Percentiles rank a stretch among this genome's conserved stretches.
These are phyloP conservation scores for Drosophila infuscata DNA, from an alignment of 2,888 invertebrate genomes.

Conservation along the genomic window DNA sequence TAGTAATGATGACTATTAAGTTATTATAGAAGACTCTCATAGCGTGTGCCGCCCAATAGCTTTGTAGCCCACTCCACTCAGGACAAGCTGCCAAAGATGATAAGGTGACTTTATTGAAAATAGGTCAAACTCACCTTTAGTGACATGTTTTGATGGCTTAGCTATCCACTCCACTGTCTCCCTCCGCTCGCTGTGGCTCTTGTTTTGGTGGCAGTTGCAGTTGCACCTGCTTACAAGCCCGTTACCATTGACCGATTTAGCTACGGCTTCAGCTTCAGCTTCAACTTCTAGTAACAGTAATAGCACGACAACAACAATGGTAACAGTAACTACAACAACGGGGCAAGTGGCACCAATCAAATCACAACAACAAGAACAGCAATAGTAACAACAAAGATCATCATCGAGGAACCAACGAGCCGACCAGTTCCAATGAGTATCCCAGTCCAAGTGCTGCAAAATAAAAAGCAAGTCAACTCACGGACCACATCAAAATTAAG, in stretches of 20 bases:
- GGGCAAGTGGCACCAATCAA: conserved; percentile 60
- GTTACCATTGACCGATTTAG: conserved; percentile 76
- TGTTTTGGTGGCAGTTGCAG: conserved; percentile 39
- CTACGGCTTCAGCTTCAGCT: conserved; percentile 5
- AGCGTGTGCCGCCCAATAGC: no score
- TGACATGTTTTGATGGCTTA: conserved; percentile 62
- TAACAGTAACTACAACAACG: conserved; percentile 44
- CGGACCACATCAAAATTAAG: conserved; percentile 48
- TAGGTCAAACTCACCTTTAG: conserved; percentile 76
- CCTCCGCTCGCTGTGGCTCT: conserved; percentile 19
- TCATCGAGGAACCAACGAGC: conserved; percentile 41
- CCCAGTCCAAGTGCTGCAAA: conserved; percentile 47
- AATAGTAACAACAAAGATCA: conserved; percentile 35
- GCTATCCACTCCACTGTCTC: conserved; percentile 20
- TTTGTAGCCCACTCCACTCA: neutral
- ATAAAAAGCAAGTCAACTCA: conserved; percentile 38
- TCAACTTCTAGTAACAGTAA: conserved; percentile 53
- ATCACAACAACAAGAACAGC: conserved; percentile 39
- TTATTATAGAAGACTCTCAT: neutral
- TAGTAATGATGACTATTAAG: neutral
- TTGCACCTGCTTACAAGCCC: conserved; percentile 74
- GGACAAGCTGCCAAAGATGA: conserved; percentile 14
- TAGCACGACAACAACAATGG: conserved; percentile 39
- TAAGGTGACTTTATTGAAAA: conserved; percentile 14
- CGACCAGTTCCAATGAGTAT: conserved; percentile 51